Conservation (phyloP, 2,888 invertebrate species). For the Morinoia aosen region DNA sequence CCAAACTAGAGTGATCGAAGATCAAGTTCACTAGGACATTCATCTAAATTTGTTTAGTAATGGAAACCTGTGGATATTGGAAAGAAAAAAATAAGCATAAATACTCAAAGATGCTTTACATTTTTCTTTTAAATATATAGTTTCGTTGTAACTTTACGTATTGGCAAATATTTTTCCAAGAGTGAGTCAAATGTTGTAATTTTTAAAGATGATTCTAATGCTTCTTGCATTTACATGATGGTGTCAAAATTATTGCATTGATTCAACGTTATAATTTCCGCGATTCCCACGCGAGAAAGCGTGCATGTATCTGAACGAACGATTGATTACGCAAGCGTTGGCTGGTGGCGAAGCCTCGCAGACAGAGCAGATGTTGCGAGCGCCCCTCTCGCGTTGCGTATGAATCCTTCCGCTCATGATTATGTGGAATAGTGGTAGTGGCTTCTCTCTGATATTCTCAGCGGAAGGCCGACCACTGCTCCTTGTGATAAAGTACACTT, state of each 20-base stretch:
- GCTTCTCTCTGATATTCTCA: not conserved
- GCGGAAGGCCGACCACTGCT: conserved; percentile 6
- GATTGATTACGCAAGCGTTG: not conserved
- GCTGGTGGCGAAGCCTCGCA: not conserved
- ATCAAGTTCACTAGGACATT: too few relatives aligned
- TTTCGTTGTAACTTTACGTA: too few relatives aligned
- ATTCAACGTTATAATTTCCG: not conserved
- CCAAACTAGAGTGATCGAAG: too few relatives aligned
- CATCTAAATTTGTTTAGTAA: too few relatives aligned
- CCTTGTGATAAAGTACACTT: not conserved
- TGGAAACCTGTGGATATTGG: too few relatives aligned
- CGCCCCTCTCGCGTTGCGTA: not conserved
- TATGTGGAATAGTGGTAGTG: not conserved
- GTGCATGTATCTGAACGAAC: not conserved
- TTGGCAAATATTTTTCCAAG: too few relatives aligned
- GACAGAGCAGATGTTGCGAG: not conserved
- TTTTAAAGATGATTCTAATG: not conserved
- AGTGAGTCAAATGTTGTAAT: too few relatives aligned
- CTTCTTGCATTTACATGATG: not conserved
- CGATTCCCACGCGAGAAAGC: not conserved
- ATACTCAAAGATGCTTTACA: too few relatives aligned
- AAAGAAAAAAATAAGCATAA: too few relatives aligned
- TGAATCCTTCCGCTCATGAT: not conserved
- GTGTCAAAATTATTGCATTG: not conserved
- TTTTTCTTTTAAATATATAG: too few relatives aligned